phyloP scores from a whole-genome alignment of 2,888 invertebrate species.

The Tortricodes alternella region DNA sequence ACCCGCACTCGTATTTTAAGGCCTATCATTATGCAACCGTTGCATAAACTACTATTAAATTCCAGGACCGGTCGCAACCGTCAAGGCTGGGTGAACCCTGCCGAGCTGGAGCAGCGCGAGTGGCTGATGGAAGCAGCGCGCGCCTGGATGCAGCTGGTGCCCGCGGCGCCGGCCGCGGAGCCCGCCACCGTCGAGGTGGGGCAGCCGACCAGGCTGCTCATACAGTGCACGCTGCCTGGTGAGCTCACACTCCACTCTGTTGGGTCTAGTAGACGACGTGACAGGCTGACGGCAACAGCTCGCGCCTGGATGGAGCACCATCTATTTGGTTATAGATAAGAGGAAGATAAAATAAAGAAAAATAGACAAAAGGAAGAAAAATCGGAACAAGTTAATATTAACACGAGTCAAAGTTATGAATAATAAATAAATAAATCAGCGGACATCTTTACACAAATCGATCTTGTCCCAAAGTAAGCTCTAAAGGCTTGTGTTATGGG shows the following conservation, averaged over 20 bases:
- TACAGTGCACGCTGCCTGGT: conserved; percentile 86
- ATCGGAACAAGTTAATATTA: too few species aligned
- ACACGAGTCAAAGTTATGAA: too few species aligned
- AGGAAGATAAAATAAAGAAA: too few species aligned
- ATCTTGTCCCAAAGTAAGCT: too few species aligned
- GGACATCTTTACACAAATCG: too few species aligned
- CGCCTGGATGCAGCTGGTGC: conserved; percentile 88
- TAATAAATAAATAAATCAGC: too few species aligned
- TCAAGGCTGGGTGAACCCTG: conserved; percentile 69
- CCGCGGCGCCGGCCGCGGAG: conserved; percentile 62
- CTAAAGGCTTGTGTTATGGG: too few species aligned
- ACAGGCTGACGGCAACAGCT: not conserved
- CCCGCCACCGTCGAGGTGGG: conserved; percentile 86
- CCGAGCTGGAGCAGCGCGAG: conserved; percentile 70
- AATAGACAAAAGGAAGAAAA: too few species aligned
- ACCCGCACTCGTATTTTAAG: too few species aligned
- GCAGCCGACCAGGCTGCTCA: conserved; percentile 86
- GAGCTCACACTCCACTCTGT: conserved; percentile 24
- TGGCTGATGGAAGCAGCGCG: conserved; percentile 81
- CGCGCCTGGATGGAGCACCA: not conserved
- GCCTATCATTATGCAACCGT: too few species aligned
- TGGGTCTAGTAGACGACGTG: not conserved
- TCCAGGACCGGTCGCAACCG: conserved; percentile 84
- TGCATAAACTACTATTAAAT: too few species aligned
- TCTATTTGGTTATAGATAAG: too few species aligned